A percentile compares a stretch with the other conserved stretches of the same genome.
Evolutionary conservation across 2,888 invertebrate genomes (phyloP).

Genomic region (Coremacera marginata): DNA sequence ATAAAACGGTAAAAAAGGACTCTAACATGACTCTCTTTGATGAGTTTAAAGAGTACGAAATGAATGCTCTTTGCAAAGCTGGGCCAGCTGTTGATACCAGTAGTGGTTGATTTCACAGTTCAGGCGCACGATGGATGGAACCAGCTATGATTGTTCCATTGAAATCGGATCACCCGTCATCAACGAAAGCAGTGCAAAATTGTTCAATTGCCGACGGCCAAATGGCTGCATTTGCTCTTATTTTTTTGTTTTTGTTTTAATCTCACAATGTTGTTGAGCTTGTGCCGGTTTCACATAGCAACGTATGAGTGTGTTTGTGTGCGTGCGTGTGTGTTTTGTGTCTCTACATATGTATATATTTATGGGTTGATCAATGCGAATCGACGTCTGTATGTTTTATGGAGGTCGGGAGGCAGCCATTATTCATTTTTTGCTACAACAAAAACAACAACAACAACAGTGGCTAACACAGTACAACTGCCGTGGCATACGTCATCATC

Average conservation of each 20-base stretch:
- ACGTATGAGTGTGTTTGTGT: conserved; percentile 43
- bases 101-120: not conserved
- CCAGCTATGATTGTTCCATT: conserved; percentile 30
- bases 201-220: conserved; percentile 48
- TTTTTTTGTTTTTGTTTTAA: conserved; percentile 4
- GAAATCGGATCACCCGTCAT: conserved; percentile 5
- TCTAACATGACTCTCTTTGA: not conserved
- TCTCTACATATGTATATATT: conserved; percentile 53
- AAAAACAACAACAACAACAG: conserved; percentile 38
- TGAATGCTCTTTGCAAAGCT: not conserved
- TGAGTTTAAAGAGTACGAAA: not conserved
- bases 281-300: conserved; percentile 33
- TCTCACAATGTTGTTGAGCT: conserved; percentile 31
- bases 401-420: conserved; percentile 67
- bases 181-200: conserved; percentile 29
- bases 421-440: conserved; percentile 62
- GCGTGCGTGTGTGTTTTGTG: conserved; percentile 40
- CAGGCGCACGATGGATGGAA: not conserved
- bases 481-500: conserved; percentile 36
- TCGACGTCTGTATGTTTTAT: conserved; percentile 64
- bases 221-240: conserved; percentile 51
- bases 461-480: conserved; percentile 32
- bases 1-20: not conserved
- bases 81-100: not conserved
- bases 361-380: conserved; percentile 65